Evolutionary conservation across 2,888 invertebrate species (phyloP).

Genomic region (Villa cingulata): DNA sequence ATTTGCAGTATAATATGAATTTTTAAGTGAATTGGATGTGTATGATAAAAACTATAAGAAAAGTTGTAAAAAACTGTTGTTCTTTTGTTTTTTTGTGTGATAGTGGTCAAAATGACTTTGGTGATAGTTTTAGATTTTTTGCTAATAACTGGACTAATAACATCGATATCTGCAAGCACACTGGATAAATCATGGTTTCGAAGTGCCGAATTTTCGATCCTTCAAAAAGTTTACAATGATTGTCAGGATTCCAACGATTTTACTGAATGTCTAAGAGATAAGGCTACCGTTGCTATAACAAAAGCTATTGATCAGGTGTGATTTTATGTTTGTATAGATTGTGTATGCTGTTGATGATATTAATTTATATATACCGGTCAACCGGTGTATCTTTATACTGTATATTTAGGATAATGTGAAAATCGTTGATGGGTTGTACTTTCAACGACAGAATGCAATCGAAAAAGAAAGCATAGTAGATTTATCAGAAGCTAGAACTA

Average conservation of each 20-base stretch:
- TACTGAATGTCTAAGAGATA: slow-evolving; percentile 46
- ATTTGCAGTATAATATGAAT: slow-evolving; percentile 10
- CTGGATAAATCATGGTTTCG: slow-evolving; percentile 34
- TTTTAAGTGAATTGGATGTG: slow-evolving; percentile 1
- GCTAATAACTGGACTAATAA: slow-evolving; percentile 10
- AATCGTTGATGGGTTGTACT: slow-evolving; percentile 45
- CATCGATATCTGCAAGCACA: slow-evolving; percentile 7
- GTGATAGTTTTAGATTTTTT: slow-evolving; percentile 1
- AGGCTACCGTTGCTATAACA: slow-evolving; percentile 43
- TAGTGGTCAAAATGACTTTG: slow-evolving; percentile 4
- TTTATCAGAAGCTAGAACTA: slow-evolving; percentile 43
- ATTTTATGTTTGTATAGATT: background rate
- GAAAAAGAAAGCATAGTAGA: slow-evolving; percentile 33
- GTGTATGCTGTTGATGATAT: too few species aligned
- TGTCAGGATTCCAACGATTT: slow-evolving; percentile 48
- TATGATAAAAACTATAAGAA: too few species aligned
- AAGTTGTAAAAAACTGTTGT: background rate
- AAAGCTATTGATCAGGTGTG: slow-evolving; percentile 46
- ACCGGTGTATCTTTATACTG: too few species aligned
- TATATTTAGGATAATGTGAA: slow-evolving; percentile 42
- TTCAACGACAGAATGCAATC: slow-evolving; percentile 45
- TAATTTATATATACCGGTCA: background rate
- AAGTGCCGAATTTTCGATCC: slow-evolving; percentile 42
- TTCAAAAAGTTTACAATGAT: slow-evolving; percentile 49
- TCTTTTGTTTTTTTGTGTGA: background rate